Conservation (phyloP, 2,797 vertebrate genomes). For the Pangasius larnaudii region DNA sequence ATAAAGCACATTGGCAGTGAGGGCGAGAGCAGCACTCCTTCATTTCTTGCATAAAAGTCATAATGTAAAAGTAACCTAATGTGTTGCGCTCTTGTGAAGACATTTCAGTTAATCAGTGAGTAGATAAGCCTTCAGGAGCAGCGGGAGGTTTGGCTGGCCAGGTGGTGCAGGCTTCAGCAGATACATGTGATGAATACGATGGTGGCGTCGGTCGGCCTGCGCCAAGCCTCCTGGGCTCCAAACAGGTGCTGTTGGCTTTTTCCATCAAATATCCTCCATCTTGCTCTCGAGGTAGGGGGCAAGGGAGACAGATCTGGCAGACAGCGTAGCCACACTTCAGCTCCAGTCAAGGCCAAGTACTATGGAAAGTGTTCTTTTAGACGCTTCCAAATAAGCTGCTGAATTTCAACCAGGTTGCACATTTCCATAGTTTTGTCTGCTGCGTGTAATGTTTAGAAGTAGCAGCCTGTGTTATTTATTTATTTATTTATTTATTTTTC, state of each 20-base stretch:
- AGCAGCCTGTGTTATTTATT: not conserved
- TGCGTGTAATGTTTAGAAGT: not conserved
- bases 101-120: not conserved
- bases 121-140: not conserved
- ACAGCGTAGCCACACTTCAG: not conserved
- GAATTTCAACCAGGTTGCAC: not conserved
- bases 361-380: not conserved
- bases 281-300: not conserved
- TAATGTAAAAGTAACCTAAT: not conserved
- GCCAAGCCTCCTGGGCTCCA: constrained; percentile 12
- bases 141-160: not conserved
- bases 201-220: not conserved
- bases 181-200: not conserved
- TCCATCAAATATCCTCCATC: not conserved
- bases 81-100: not conserved
- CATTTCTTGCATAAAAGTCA: not conserved
- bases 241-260: not conserved
- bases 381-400: not conserved
- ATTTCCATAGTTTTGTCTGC: not conserved
- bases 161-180: not conserved
- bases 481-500: not conserved
- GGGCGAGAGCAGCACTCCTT: not conserved
- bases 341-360: not conserved
- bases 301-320: not conserved
- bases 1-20: not conserved